Evolutionary conservation across 1,140 invertebrate species (phyloP), one percentile per base, ranked within the genome.

Genomic region (Cotesia chilonis): DNA sequence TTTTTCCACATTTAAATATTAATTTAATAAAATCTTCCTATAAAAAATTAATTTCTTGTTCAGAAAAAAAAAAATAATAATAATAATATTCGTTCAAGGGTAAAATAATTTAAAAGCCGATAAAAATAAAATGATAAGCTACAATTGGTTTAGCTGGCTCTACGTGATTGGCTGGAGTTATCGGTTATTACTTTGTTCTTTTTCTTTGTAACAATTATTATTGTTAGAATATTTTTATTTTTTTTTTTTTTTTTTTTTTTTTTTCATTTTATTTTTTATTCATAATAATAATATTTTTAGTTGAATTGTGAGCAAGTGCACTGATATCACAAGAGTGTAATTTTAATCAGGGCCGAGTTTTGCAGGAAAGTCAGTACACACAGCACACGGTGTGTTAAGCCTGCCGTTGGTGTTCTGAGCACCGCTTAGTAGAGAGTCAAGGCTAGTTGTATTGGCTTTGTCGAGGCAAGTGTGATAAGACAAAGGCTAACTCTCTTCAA

Each of bases 401-500:
- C 41, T 47, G 41, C 6, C 7, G 41, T 7, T 47, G 41, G 41
- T 47, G 6, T 47, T 47, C 41, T 6, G 6, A 47, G 41, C 41
- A 47, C 41, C 41, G 1, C 28, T 28, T 28, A 72, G 72, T 71
- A 71, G 75, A 77, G 80, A 86, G 84, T 85, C 83, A 86, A 86
- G 84, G 84, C 80, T 85, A 83, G 78, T 75, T 47, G 41, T 47
- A 47, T 47, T 78, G 79, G 74, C 54, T 63, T 75, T 64, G 38
- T 71, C 54, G 76, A 80, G 77, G 67, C 74, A 67, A 80, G 71
- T 78, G 76, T 84, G 83, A 85, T 85, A 85, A 85, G 82, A 84
- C 84, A 85, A 85, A 84, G 83, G 79, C 83, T 83, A 81, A 80
- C 80, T 81, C 73, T 80, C 79, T 76, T 82, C 81, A 82, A 82